Conservation (phyloP, 2,113 vertebrate genomes). For the Hylia prasina region DNA sequence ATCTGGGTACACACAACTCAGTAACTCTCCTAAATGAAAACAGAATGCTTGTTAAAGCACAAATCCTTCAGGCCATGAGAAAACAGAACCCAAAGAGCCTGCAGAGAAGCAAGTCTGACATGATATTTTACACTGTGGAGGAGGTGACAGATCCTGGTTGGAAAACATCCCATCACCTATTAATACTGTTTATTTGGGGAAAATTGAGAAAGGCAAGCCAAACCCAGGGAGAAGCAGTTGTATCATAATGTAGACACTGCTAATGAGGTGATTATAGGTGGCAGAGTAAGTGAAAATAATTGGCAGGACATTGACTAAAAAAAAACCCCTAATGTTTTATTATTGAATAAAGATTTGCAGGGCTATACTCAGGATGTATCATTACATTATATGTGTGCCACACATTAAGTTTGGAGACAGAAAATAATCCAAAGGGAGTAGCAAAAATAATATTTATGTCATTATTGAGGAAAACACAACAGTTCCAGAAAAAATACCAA, state of each 20-base stretch:
- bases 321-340: not conserved
- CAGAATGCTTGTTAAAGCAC: not conserved
- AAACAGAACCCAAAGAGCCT: not conserved
- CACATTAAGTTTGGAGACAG: not conserved
- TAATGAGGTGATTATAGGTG: not conserved
- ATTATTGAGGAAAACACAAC: not conserved
- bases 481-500: not conserved
- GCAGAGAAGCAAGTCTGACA: not conserved
- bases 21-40: not conserved
- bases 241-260: not conserved
- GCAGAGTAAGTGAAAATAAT: not conserved
- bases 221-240: not conserved
- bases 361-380: not conserved
- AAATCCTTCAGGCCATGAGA: not conserved
- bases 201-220: not conserved
- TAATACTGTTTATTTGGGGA: not conserved
- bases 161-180: not conserved
- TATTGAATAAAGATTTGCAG: not conserved
- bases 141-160: not conserved
- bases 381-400: not conserved
- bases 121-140: not conserved
- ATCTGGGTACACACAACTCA: not conserved
- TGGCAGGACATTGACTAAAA: not conserved
- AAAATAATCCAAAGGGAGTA: not conserved
- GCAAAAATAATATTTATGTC: not conserved